A percentile compares a stretch with the other conserved stretches of the same genome.
Conservation (phyloP, 2,888 invertebrate genomes). For the Abrostola tripartita region DNA sequence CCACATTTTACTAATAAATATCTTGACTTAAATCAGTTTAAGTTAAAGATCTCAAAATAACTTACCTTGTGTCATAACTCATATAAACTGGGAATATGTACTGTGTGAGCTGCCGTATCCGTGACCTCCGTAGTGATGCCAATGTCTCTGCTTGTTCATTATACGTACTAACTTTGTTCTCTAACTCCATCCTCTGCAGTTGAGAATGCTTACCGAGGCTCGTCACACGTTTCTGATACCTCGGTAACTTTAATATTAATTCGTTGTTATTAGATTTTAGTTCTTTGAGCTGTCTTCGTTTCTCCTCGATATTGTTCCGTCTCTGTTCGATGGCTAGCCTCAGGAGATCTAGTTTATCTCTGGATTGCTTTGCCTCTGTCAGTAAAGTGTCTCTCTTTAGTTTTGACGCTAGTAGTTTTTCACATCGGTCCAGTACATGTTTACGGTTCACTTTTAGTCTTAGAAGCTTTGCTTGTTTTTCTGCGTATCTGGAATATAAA, state of each 20-base stretch:
- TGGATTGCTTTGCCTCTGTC: constrained; percentile 79
- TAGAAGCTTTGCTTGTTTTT: constrained; percentile 89
- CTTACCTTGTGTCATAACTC: constrained; percentile 81
- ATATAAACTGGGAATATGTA: constrained; percentile 86
- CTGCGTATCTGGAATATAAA: constrained; percentile 86
- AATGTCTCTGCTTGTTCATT: constrained; percentile 71
- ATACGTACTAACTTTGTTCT: constrained; percentile 70
- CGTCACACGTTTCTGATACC: constrained; percentile 81
- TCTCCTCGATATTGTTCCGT: constrained; percentile 72
- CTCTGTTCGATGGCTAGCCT: constrained; percentile 82
- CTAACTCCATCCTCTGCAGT: constrained; percentile 72
- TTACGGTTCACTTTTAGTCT: constrained; percentile 88
- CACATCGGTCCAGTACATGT: constrained; percentile 88
- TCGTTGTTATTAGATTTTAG: constrained; percentile 76
- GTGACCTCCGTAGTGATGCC: constrained; percentile 76
- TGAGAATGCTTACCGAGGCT: constrained; percentile 76
- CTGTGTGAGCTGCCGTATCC: constrained; percentile 81
- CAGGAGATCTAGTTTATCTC: constrained; percentile 79
- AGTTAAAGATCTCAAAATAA: not conserved
- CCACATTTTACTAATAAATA: not conserved
- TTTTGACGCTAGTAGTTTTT: constrained; percentile 75
- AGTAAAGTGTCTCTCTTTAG: constrained; percentile 77
- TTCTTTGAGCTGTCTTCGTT: constrained; percentile 67
- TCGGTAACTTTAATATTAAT: constrained; percentile 75
- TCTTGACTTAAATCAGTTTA: too few species aligned